These are phyloP conservation scores for Apeltes quadracus DNA, from an alignment of 2,113 vertebrate genomes.

Conservation along the genomic window DNA sequence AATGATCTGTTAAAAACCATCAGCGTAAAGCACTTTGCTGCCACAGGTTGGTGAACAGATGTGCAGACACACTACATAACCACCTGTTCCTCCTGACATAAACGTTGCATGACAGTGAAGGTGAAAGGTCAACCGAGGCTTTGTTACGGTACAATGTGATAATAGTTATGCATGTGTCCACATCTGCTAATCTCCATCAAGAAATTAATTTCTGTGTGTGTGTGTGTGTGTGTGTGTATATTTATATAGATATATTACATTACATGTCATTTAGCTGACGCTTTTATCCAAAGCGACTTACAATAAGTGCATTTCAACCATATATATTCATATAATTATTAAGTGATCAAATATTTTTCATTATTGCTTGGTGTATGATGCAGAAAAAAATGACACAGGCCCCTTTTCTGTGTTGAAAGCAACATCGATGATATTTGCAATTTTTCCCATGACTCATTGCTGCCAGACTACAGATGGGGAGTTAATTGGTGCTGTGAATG, in stretches of 20 bases:
- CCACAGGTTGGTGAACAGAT: background rate
- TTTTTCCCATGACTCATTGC: constrained; percentile 15
- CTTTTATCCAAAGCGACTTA: too few relatives aligned
- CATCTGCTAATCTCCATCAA: background rate
- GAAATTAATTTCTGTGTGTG: background rate
- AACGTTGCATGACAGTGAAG: background rate
- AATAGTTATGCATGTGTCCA: background rate
- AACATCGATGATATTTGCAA: constrained; percentile 43
- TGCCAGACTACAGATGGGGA: constrained; percentile 75
- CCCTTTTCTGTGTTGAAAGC: constrained; percentile 43
- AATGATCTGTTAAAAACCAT: background rate
- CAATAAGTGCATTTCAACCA: too few relatives aligned
- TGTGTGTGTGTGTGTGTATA: too few relatives aligned
- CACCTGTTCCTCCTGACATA: background rate
- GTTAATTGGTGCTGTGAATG: constrained; percentile 74
- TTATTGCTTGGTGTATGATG: background rate
- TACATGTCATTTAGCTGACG: too few relatives aligned
- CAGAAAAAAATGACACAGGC: constrained; percentile 23
- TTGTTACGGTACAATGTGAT: background rate
- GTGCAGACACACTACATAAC: background rate
- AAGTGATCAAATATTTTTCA: background rate
- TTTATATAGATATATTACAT: too few relatives aligned
- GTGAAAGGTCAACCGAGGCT: constrained; percentile 13
- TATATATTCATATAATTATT: constrained; percentile 12
- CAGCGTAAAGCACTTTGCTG: background rate